Base-by-base conservation (phyloP, 1,140 invertebrate species). In the Drosophila simulans region DNA sequence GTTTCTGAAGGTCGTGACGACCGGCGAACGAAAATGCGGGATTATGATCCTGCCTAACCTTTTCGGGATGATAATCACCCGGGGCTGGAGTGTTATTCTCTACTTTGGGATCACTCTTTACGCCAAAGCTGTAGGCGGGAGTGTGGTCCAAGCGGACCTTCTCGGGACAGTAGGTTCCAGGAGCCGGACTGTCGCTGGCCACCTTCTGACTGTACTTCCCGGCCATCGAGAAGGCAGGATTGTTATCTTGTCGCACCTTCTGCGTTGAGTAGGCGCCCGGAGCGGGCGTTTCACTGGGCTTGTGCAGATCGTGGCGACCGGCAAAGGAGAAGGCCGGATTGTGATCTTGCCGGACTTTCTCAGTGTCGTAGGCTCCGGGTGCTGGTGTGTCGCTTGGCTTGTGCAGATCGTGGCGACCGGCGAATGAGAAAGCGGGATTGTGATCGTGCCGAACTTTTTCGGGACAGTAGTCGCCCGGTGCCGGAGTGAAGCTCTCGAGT, bases 151-250 rank as follows among this genome's bases (percentile, higher is more conserved):
- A 76, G 39, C 95, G 94, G 90, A 93, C n/a, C 89, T 93, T 77
- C 79, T 97, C 96, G 0, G 96, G 96, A 93, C 95, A 93, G 93
- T 98, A 95, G 89, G 95, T 93, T 77, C 97, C 93, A 69, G 97
- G 94, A 72, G 96, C 95, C 2, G 97, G 97, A 0, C 95, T 96
- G 13, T 95, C 93, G 80, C 95, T 96, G 1, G 92, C 70, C 90
- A 95, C 95, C 11, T 93, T 92, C 5, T 93, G 93, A 55, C 93
- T 93, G 46, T 64, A 45, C 7, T 77, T 85, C 0, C 93, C 93
- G 11, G 93, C 93, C 81, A 95, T 94, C 0, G 93, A 89, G 77
- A 92, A 94, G 4, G 94, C 93, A 3, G 94, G 94, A 34, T 93
- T 93, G 56, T 93, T 93, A 92, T 93, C 93, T 34, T 94, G 91